Evolutionary conservation across 1,140 invertebrate species (phyloP), one percentile per base, ranked within the genome.

Genomic region (Drosophila prosaltans): DNA sequence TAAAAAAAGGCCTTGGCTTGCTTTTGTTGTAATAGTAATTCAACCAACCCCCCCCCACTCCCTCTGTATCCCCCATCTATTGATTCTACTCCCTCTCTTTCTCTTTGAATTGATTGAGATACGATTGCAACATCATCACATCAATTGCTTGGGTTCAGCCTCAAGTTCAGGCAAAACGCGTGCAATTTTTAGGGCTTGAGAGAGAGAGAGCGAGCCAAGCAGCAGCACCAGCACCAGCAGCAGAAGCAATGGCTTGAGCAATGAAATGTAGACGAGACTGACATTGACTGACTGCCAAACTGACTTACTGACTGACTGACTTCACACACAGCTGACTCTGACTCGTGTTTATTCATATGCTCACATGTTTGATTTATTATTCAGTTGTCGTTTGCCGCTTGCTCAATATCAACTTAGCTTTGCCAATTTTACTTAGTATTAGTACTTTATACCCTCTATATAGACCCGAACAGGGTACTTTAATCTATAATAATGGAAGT

Each of bases 1-100:
- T 82, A 80, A 73, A 70, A 43, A 64, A 74, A 82, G 73, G 64
- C 83, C 83, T 88, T 86, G 79, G 82, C 73, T 88, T 69, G 65
- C 65, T 77, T 81, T 65, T 74, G 61, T 65, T 65, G 32, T 64
- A 51, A 26, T 51, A 51, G 45, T 51, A 51, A 51, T 51, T 51
- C 0, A 16, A 16, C 16, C 16, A 16, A 16, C 16, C 16, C 16
- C 16, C 16, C 16, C 16, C 16, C 16, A 16, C 16, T 16, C 16
- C 16, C 16, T 16, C n/a, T 7, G 1, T 2, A 24, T 28, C 9
- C 1, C n/a, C 21, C 30, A 30, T 30, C 30, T 36, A 39, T 36
- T 39, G 57, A 28, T 39, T 58, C 55, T 36, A 58, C 36, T 58
- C 16, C 6, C 26, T 24, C 10, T 39, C 36, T 16, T 10, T 21